Evolutionary conservation across 1,140 invertebrate species (phyloP).

Genomic region (Lasioglossum albipes): DNA sequence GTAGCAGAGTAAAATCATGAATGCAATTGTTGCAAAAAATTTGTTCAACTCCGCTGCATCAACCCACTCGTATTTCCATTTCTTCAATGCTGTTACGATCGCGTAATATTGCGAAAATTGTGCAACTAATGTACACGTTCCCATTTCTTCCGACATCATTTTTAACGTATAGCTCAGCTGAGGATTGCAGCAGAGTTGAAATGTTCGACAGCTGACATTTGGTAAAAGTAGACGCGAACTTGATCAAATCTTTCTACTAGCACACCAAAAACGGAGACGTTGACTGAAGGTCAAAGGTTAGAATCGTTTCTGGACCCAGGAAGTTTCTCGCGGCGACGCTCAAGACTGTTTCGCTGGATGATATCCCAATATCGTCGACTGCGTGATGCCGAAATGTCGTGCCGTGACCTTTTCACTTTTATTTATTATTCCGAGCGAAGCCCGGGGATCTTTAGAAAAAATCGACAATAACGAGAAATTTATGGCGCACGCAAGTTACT

Average conservation of each 20-base stretch:
- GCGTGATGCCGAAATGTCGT: not conserved
- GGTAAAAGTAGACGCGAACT: no score
- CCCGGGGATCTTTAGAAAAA: not conserved
- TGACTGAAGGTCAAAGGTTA: slow-evolving; percentile 1
- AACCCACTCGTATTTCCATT: no score
- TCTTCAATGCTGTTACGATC: no score
- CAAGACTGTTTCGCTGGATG: not conserved
- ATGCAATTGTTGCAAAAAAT: no score
- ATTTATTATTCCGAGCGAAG: slow-evolving; percentile 1
- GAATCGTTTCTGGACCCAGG: not conserved
- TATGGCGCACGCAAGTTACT: not conserved
- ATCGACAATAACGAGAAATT: not conserved
- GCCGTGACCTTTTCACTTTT: slow-evolving; percentile 4
- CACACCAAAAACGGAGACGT: not conserved
- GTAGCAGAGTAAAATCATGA: no score
- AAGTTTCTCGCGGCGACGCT: not conserved
- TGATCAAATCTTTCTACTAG: not conserved
- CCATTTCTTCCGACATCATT: no score
- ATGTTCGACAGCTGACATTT: no score
- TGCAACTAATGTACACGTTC: no score
- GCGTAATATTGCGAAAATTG: no score
- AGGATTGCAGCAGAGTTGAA: no score
- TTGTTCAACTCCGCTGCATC: no score
- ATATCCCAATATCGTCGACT: not conserved
- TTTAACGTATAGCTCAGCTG: no score